Evolutionary conservation across 2,113 vertebrate genomes (phyloP), one percentile per base, ranked within the genome.

Genomic region (Siphamia tubifer): DNA sequence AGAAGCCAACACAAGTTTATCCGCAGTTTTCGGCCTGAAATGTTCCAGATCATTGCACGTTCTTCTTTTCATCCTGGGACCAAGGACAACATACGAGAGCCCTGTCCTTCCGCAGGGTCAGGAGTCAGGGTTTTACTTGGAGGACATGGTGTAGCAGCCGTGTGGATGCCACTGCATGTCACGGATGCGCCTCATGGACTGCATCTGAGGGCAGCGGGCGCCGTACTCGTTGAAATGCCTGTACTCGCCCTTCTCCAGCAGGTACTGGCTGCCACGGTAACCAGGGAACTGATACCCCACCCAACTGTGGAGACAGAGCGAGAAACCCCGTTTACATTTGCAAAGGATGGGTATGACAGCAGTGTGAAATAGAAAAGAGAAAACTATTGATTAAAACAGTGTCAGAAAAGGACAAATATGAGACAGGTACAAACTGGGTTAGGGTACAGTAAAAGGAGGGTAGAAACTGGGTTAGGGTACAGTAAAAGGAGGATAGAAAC

Each of bases 211-310:
- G 70, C 60, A 77, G 49, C 84, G 84, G 53, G 87, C 91, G 0
- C 91, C 87, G 1, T 53, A 91, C 74, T 92, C 89, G 2, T 92
- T 92, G 81, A 91, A 92, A 57, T 92, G 91, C 60, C 64, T 81
- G 88, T 27, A 92, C 1, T 92, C 90, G 0, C 86, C 87, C 79
- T 89, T 92, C 81, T 92, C 90, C 45, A 92, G 74, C 68, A 92
- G 71, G 69, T 82, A 91, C 87, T 92, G 91, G 82, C 79, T 87
- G 52, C 90, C 89, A 27, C 91, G 87, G 79, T 92, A 92, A 21
- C 91, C 92, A 0, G 92, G 92, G 81, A 85, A 93, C 87, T 93
- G 92, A 74, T 92, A 93, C 9, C 91, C 91, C 54, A 93, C 91
- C 85, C 88, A 93, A 16, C 92, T 92, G 66, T 1, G 20, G 53